Conservation (phyloP, 1,140 invertebrate species). For the Lutraria rhynchaena region DNA sequence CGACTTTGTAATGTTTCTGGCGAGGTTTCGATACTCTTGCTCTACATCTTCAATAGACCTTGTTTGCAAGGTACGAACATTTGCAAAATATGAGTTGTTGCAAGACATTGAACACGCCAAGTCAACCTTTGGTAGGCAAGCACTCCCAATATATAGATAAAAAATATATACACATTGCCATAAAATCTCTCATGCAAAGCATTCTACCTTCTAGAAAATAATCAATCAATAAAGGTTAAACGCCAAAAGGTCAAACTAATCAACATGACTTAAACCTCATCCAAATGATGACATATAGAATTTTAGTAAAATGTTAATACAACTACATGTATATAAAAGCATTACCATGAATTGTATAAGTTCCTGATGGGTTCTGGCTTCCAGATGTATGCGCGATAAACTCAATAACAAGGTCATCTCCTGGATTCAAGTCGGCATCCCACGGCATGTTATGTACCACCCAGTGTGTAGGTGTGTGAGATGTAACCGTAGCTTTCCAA, state of each 20-base stretch:
- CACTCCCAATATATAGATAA: too few relatives aligned
- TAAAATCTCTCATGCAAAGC: neutral
- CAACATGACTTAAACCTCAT: neutral
- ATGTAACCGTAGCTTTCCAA: constrained; percentile 38
- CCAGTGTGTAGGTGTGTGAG: constrained; percentile 32
- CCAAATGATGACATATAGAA: neutral
- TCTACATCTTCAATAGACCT: too few relatives aligned
- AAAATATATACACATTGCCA: neutral
- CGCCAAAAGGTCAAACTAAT: neutral
- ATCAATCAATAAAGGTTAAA: neutral
- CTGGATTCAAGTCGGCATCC: constrained; percentile 34
- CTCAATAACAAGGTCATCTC: constrained; percentile 20
- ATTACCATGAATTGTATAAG: constrained; percentile 41
- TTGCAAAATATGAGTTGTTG: too few relatives aligned
- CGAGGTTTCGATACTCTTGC: too few relatives aligned
- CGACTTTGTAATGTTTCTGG: neutral
- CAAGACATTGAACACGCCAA: too few relatives aligned
- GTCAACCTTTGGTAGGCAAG: too few relatives aligned
- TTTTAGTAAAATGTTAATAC: neutral
- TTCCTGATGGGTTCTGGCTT: neutral
- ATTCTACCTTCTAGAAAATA: neutral
- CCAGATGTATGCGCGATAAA: constrained; percentile 13
- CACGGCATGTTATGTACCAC: constrained; percentile 29
- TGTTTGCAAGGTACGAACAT: too few relatives aligned
- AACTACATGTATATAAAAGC: neutral